phyloP scores from a whole-genome alignment of 2,888 invertebrate species.

The Acrobasis consociella region DNA sequence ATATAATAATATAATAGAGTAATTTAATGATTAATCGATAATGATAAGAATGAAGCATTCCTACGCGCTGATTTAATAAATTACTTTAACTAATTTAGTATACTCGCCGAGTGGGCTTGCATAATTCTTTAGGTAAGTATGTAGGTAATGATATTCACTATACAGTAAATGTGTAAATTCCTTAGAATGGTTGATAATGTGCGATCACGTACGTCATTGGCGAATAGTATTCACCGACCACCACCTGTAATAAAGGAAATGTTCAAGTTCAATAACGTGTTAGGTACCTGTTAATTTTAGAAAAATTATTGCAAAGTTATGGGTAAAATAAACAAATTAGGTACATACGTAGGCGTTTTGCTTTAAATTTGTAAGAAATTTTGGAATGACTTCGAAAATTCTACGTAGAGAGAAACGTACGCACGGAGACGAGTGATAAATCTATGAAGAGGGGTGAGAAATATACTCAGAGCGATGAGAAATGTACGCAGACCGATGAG shows the following conservation, averaged over 20 bases:
- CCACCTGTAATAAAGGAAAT: constrained; percentile 50
- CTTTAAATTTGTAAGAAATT: no score
- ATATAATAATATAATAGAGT: constrained; percentile 83
- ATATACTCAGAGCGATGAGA: no score
- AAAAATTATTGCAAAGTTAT: no score
- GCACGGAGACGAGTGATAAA: no score
- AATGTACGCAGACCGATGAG: no score
- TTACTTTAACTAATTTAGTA: constrained; percentile 86
- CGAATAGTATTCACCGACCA: constrained; percentile 48
- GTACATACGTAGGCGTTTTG: no score
- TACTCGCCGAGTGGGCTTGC: constrained; percentile 80
- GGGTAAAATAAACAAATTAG: no score
- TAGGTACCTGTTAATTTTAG: no score
- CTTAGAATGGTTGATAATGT: constrained; percentile 75
- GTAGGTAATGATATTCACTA: constrained; percentile 78
- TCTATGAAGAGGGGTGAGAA: no score
- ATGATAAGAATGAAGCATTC: constrained; percentile 84
- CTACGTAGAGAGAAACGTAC: no score
- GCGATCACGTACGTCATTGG: constrained; percentile 64
- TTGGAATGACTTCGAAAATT: no score
- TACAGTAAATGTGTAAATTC: constrained; percentile 76
- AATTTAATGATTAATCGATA: constrained; percentile 83
- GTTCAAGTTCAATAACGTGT: not conserved
- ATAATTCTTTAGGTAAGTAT: constrained; percentile 69
- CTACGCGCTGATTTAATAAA: constrained; percentile 84